A percentile compares a stretch with the other conserved stretches of the same genome.
Evolutionary conservation across 2,113 vertebrate species (phyloP).

Genomic region (Chloropsis cyanopogon): DNA sequence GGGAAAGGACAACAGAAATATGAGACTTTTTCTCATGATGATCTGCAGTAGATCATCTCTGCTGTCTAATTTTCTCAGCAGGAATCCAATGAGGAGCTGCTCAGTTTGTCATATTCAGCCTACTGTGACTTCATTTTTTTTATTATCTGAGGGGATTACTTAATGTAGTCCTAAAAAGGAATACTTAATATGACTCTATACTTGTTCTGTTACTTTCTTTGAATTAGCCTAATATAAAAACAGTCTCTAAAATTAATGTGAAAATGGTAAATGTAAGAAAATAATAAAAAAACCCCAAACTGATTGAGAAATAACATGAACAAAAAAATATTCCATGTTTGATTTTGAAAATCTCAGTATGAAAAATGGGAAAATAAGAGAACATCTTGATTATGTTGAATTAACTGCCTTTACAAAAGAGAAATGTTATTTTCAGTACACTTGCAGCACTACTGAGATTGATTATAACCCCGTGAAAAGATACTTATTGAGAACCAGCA

Average conservation of each 20-base stretch:
- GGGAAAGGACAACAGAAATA: not conserved
- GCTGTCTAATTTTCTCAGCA: not conserved
- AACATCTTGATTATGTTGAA: not conserved
- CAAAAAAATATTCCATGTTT: not conserved
- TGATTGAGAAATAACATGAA: not conserved
- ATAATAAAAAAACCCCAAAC: not conserved
- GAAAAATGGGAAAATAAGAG: not conserved
- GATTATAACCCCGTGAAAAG: slow-evolving; percentile 30
- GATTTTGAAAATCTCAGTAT: not conserved
- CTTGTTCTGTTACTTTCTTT: not conserved
- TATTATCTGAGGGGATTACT: not conserved
- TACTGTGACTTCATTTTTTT: not conserved
- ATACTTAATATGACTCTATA: not conserved
- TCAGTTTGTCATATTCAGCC: not conserved
- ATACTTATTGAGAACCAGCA: not conserved
- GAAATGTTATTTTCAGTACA: not conserved
- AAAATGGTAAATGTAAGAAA: not conserved
- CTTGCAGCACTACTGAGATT: not conserved
- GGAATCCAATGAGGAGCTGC: not conserved
- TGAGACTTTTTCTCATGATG: not conserved
- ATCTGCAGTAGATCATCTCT: not conserved
- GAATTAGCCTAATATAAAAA: not conserved
- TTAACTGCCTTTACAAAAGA: not conserved
- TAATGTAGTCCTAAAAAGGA: not conserved
- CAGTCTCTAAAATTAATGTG: not conserved